Evolutionary conservation across 2,113 vertebrate genomes (phyloP), one percentile per base, ranked within the genome.

Genomic region (Tenrec ecaudatus): DNA sequence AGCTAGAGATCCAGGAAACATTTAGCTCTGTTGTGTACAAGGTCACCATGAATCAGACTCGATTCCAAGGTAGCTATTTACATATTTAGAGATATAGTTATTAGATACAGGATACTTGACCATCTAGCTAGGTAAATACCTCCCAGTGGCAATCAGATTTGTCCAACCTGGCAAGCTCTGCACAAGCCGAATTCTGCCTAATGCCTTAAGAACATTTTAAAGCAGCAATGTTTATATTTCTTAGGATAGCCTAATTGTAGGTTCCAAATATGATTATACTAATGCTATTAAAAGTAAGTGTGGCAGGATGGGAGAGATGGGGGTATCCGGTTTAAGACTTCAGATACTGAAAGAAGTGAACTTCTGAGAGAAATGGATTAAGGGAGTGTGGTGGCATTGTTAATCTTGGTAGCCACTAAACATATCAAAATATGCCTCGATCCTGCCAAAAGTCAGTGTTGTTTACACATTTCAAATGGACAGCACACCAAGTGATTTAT

Each of bases 351-450:
- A 92, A 78, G 16, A 57, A 90, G 14, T 22, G n/a, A 16, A 66
- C 9, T 40, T 86, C 58, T 8, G 47, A 82, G 60, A 27, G 43
- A 75, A 94, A 38, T 71, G 33, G 90, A 31, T 53, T 36, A 82
- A 58, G 66, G 27, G 69, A 71, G 16, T 71, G 31, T 25, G 53
- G 64, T 78, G 57, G 20, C 69, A 77, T 89, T 86, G 79, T 83
- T 85, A 81, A 60, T 83, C 71, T 91, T 78, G 10, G 11, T 33
- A 86, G 76, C 20, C 22, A 71, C 33, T 82, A 82, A 94, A 88
- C 90, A 80, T 68, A 31, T 96, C 83, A 82, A 89, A 94, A 86
- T 86, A 60, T 79, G 36, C 87, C 31, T 84, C 31, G 64, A 29
- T 69, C 9, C 6, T 91, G 82, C 73, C 36, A 78, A 90, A 90